Evolutionary conservation across 2,888 invertebrate species (phyloP).

Genomic region (Hydriomena furcata): DNA sequence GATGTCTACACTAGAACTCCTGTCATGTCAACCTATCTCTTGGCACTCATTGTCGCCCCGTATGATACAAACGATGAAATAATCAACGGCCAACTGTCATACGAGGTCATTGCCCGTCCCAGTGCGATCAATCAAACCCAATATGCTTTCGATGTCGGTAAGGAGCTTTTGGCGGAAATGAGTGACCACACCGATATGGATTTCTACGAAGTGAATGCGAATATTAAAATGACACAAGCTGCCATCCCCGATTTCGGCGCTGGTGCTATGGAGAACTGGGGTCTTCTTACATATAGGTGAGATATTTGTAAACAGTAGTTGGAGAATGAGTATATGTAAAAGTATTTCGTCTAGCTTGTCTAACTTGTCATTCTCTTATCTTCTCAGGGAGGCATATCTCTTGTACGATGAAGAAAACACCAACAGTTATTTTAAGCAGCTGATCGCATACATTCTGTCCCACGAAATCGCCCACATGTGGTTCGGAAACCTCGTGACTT

Average conservation of each 20-base stretch:
- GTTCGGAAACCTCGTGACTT: constrained; percentile 87
- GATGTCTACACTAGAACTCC: constrained; percentile 70
- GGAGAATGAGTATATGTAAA: no score
- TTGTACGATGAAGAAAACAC: constrained; percentile 69
- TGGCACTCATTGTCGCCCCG: constrained; percentile 87
- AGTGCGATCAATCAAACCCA: constrained; percentile 60
- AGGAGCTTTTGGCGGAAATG: constrained; percentile 73
- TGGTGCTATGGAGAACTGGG: constrained; percentile 95
- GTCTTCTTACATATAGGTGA: constrained; percentile 89
- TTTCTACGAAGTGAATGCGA: constrained; percentile 71
- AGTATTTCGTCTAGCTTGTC: no score
- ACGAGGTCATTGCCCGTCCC: constrained; percentile 75
- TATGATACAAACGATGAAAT: constrained; percentile 65
- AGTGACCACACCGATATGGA: constrained; percentile 80
- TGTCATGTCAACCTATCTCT: constrained; percentile 86
- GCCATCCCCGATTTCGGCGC: constrained; percentile 90
- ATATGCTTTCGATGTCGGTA: constrained; percentile 71
- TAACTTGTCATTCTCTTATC: constrained; percentile 9
- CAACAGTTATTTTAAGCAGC: constrained; percentile 71
- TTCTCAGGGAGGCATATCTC: constrained; percentile 69
- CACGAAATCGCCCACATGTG: constrained; percentile 91
- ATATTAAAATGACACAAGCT: constrained; percentile 86
- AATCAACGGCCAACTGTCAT: constrained; percentile 39
- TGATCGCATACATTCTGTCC: constrained; percentile 83
- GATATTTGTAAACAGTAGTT: no score